phyloP scores from a whole-genome alignment of 2,797 vertebrate species.

The Tarsius wallacei region DNA sequence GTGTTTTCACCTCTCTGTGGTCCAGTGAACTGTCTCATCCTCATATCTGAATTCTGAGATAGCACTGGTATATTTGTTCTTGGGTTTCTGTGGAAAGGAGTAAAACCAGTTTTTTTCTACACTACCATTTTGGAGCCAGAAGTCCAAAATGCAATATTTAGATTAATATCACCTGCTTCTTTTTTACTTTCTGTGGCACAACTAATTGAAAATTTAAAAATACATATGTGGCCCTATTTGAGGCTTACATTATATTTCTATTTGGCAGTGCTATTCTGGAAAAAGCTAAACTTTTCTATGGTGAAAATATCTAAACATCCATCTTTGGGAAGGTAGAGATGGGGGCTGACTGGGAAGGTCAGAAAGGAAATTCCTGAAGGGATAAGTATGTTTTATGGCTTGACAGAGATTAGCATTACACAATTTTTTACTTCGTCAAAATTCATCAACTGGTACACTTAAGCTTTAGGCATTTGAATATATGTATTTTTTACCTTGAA shows the following conservation, averaged over 20 bases:
- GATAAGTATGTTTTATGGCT: not conserved
- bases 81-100: not conserved
- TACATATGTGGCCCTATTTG: not conserved
- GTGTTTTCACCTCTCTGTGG: not conserved
- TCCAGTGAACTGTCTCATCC: not conserved
- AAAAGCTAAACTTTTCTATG: not conserved
- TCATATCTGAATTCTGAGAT: not conserved
- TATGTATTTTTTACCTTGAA: not conserved
- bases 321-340: not conserved
- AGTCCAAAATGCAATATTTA: not conserved
- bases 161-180: not conserved
- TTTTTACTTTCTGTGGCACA: not conserved
- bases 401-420: not conserved
- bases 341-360: not conserved
- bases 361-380: not conserved
- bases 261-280: not conserved
- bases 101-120: not conserved
- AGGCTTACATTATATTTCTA: not conserved
- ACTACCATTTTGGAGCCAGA: not conserved
- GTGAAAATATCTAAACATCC: slow-evolving; percentile 40
- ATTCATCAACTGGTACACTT: not conserved
- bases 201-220: not conserved
- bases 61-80: not conserved
- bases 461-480: not conserved
- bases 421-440: slow-evolving; percentile 24